Conservation (phyloP, 1,140 invertebrate species). For the Drosophila kohkoa region DNA sequence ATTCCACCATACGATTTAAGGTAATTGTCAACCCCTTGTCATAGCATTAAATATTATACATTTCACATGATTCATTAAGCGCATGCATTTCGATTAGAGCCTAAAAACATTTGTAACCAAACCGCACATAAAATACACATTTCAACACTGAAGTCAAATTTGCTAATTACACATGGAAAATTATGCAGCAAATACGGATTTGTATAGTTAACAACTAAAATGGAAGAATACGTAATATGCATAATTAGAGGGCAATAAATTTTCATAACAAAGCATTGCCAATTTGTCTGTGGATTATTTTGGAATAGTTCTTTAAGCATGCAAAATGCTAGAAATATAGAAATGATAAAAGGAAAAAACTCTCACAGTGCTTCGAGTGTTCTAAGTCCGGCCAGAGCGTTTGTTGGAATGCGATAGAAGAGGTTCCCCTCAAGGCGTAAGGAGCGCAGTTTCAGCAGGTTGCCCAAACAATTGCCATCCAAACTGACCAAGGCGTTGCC, state of each 20-base stretch:
- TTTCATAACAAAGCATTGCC: conserved; percentile 12
- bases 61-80: conserved; percentile 9
- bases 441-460: conserved; percentile 87
- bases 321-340: conserved; percentile 4
- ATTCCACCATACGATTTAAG: conserved; percentile 6
- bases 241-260: conserved; percentile 35
- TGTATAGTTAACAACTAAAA: conserved; percentile 7
- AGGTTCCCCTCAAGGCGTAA: conserved; percentile 89
- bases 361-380: conserved; percentile 90
- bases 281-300: conserved; percentile 16
- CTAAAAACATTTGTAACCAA: conserved; percentile 11
- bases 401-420: conserved; percentile 87
- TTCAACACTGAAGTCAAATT: conserved; percentile 33
- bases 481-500: conserved; percentile 88
- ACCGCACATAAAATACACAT: conserved; percentile 44
- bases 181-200: conserved; percentile 17
- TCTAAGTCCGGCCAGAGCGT: conserved; percentile 87
- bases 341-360: conserved; percentile 41
- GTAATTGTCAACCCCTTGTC: conserved; percentile 9
- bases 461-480: conserved; percentile 86
- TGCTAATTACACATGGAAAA: conserved; percentile 52
- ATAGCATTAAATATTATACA: conserved; percentile 6
- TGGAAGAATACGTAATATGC: conserved; percentile 22
- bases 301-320: background rate
- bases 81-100: conserved; percentile 30